Conservation (phyloP, 2,113 vertebrate genomes). For the Ameiurus melas region DNA sequence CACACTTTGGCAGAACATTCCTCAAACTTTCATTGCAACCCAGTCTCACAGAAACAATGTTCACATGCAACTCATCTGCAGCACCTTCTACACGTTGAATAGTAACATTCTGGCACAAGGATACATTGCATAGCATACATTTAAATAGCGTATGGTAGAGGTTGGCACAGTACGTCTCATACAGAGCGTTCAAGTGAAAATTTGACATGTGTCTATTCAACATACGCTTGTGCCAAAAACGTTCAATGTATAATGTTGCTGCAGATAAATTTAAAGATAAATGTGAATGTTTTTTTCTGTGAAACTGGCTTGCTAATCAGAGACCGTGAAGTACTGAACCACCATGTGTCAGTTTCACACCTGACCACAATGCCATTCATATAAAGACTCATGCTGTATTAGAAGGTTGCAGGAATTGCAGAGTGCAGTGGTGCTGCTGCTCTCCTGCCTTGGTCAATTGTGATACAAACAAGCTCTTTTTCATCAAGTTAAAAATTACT, state of each 20-base stretch:
- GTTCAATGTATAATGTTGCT: no score
- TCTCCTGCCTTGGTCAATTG: background rate
- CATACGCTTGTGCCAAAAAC: no score
- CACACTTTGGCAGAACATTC: background rate
- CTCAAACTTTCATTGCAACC: background rate
- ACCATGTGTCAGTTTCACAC: background rate
- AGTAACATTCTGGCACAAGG: background rate
- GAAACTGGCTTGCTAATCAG: background rate
- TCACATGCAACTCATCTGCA: background rate
- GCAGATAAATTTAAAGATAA: no score
- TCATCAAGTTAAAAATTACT: background rate
- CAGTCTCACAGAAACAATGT: background rate
- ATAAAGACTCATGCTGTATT: background rate
- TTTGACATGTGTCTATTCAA: no score
- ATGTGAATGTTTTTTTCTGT: background rate
- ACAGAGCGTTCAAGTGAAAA: no score
- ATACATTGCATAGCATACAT: no score
- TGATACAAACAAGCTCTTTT: background rate
- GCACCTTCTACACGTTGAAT: background rate
- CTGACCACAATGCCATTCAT: background rate
- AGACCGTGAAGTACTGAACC: background rate
- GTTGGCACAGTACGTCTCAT: no score
- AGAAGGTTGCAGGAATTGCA: background rate
- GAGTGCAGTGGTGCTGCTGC: background rate
- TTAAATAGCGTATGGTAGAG: no score